Evolutionary conservation across 2,113 vertebrate genomes (phyloP).

Genomic region (human (Homo sapiens)): GRCh38 chr12:77241501-77242000

Average conservation of each 20-base stretch:
- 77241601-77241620: conserved; percentile 52
- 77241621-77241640: background rate
- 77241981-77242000: background rate
- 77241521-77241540: background rate
- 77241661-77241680: conserved; percentile 61
- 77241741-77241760: conserved; percentile 66
- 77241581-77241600: conserved; percentile 23
- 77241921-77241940: background rate
- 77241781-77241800: conserved; percentile 65
- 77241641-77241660: conserved; percentile 30
- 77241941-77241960: background rate
- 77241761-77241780: conserved; percentile 38
- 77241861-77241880: background rate
- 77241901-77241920: conserved; percentile 30
- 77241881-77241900: background rate
- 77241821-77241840: conserved; percentile 10
- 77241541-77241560: background rate
- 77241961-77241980: background rate
- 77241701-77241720: conserved; percentile 49
- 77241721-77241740: conserved; percentile 56
- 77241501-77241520: background rate
- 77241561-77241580: conserved; percentile 25
- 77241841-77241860: conserved; percentile 45
- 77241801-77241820: conserved; percentile 39
- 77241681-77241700: conserved; percentile 48